Evolutionary conservation across 2,888 invertebrate species (phyloP), one percentile per base, ranked within the genome.

Genomic region (Leptopilina myrica): DNA sequence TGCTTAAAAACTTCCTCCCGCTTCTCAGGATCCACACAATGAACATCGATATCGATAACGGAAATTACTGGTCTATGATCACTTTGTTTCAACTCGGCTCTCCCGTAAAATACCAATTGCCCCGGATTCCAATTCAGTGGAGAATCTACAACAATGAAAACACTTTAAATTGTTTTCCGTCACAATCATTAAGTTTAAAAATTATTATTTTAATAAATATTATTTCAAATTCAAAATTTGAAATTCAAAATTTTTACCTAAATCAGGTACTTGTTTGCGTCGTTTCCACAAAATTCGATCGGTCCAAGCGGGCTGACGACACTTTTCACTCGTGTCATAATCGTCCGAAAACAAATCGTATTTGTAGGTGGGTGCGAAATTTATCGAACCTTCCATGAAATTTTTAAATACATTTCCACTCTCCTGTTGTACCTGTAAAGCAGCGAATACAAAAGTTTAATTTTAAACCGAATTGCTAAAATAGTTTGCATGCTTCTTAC

Each of bases 301-400:
- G 0, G 99, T 99, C 98, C 98, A 99, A 5, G 99, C 99, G 0
- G 99, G 99, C 0, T 98, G 97, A 80, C 99, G 94, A 89, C 96
- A 96, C 92, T 99, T 99, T 91, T 99, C 99, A 90, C 99, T 99
- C 0, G 99, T 99, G 91, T 99, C 99, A 91, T 99, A 99, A 92
- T 99, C 99, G 91, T 99, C 98, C 87, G 98, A 98, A 91, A 99
- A 99, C 78, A 99, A 93, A 93, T 99, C 99, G 91, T 99, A 99
- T 91, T 99, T 99, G 92, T 99, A 99, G 0, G 99, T 99, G 0
- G 99, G 99, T 14, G 97, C 95, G 91, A 99, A 99, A 66, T 94
- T 95, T 53, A 99, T 95, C 77, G 96, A 95, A 0, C 98, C 99
- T 93, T 99, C 99, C 78, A 95, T 93, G 90, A 98, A 99, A 88